A percentile compares a stretch with the other conserved stretches of the same genome.
Evolutionary conservation across 2,888 invertebrate genomes (phyloP).

Genomic region (Arenicola marina): DNA sequence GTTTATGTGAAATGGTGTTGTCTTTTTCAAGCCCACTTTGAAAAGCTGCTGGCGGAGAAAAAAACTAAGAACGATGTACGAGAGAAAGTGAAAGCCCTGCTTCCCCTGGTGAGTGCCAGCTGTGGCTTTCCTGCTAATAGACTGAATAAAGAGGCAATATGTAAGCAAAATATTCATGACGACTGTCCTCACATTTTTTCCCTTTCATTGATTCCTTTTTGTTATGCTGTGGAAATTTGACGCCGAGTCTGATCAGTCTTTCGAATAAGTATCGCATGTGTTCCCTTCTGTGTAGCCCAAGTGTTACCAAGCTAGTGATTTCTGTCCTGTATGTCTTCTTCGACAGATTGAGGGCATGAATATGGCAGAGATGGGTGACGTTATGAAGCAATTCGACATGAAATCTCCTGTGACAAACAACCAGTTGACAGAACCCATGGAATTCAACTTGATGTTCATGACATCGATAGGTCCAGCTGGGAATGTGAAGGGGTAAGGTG

Average conservation of each 20-base stretch:
- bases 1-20: background rate
- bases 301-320: no score
- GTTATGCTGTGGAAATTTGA: no score
- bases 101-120: slow-evolving; percentile 66
- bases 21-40: slow-evolving; percentile 71
- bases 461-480: slow-evolving; percentile 98
- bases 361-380: slow-evolving; percentile 82
- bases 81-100: slow-evolving; percentile 74
- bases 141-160: no score
- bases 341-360: slow-evolving; percentile 82
- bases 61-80: slow-evolving; percentile 71
- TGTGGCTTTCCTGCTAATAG: no score
- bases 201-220: no score
- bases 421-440: slow-evolving; percentile 90
- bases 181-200: no score
- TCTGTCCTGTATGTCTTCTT: slow-evolving; percentile 12
- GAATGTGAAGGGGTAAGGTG: slow-evolving; percentile 84
- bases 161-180: no score
- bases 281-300: no score
- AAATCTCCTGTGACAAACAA: slow-evolving; percentile 95
- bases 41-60: slow-evolving; percentile 82
- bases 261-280: no score
- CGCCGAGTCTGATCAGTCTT: no score
- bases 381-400: slow-evolving; percentile 87
- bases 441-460: slow-evolving; percentile 99